Conservation (phyloP, 2,888 invertebrate species). For the Troides helena region DNA sequence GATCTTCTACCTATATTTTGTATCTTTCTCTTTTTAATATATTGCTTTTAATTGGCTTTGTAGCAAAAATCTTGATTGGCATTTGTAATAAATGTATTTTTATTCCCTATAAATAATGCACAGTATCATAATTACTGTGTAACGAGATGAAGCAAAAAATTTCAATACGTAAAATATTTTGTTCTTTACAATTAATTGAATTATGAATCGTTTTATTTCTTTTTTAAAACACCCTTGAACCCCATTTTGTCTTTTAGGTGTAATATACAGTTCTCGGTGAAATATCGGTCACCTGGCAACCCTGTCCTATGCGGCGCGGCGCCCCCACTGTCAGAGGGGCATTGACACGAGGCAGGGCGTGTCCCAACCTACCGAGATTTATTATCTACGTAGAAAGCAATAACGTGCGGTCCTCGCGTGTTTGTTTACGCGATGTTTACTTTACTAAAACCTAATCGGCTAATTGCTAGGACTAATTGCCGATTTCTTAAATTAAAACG, state of each 20-base stretch:
- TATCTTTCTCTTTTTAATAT: no score
- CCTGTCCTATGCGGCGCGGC: conserved; percentile 22
- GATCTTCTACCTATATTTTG: neutral
- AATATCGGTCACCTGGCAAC: conserved; percentile 30
- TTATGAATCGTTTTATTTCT: neutral
- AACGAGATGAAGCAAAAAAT: no score
- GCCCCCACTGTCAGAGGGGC: conserved; percentile 24
- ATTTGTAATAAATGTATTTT: no score
- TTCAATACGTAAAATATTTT: neutral
- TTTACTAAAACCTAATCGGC: conserved; percentile 6
- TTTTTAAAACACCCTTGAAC: conserved; percentile 8
- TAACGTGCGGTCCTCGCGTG: conserved; percentile 7
- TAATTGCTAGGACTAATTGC: conserved; percentile 3
- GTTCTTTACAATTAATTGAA: neutral
- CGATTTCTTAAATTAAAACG: no score
- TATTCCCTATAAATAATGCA: no score
- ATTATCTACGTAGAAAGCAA: conserved; percentile 20
- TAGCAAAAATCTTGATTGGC: no score
- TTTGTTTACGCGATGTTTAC: conserved; percentile 16
- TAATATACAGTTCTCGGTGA: conserved; percentile 1
- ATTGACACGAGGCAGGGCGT: conserved; percentile 25
- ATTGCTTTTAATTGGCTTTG: no score
- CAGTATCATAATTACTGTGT: no score
- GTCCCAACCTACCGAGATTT: conserved; percentile 19
- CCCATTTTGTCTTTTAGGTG: conserved; percentile 1